Base-by-base conservation (phyloP, 2,888 invertebrate genomes). In the Hermaeophaga mercurialis region DNA sequence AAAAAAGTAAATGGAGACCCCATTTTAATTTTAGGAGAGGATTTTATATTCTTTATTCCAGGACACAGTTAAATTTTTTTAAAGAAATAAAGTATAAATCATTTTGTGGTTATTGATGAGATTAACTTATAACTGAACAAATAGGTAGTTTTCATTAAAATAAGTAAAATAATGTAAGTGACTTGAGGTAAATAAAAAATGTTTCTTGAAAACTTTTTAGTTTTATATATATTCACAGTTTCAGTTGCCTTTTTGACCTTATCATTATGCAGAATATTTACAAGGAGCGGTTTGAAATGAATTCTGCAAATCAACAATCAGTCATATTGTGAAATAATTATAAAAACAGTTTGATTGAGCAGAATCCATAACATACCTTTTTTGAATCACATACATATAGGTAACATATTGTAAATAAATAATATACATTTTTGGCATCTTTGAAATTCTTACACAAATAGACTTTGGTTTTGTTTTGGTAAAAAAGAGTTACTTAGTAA, bases 361-460 rank as follows among this genome's bases (percentile, higher is more conserved):
- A 50, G 61, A 67, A 66, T 62, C 62, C 62, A 70, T 70, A 66
- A 67, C 70, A 71, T 70, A 70, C 68, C 64, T 62, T 63, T 62
- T 64, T 57, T 44, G 70, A 74, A 78, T 77, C 78, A 78, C 78
- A 78, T 78, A 78, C 74, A 75, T 74, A 69, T 78, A 76, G 76
- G 73, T 78, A 78, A 78, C 78, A 75, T 75, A 78, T 76, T 71
- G 74, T 77, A 78, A 78, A 78, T 78, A 78, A 78, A 78, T 78
- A 78, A 76, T 73, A 73, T 75, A 75, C 73, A 78, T 75, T 56
- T 68, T 82, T 82, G 82, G 82, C 82, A 82, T 82, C 82, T 81
- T 80, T 80, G 81, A 81, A 82, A 78, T 78, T 75, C 75, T 80
- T 82, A 82, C 82, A 82, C 82, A 82, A 82, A 83, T 82, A 83